Conservation (phyloP, 2,888 invertebrate genomes). For the Archips crataeganus region DNA sequence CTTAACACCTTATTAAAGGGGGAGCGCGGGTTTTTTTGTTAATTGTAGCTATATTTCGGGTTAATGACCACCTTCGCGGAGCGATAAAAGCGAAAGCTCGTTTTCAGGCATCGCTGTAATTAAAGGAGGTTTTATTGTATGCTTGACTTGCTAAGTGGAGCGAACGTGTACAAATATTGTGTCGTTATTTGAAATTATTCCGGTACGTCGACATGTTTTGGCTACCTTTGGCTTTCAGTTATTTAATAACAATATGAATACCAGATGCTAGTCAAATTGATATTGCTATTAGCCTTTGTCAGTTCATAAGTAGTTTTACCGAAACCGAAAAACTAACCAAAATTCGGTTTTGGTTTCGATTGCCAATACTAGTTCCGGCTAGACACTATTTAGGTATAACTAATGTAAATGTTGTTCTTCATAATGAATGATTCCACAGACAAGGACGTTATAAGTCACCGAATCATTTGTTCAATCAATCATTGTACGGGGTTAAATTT, state of each 20-base stretch:
- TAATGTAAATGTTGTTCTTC: no score
- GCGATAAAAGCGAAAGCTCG: slow-evolving; percentile 77
- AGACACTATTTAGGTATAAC: no score
- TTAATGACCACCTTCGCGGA: slow-evolving; percentile 74
- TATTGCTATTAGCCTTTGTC: background rate
- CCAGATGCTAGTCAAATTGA: background rate
- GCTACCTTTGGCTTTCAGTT: background rate
- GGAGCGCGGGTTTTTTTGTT: slow-evolving; percentile 78
- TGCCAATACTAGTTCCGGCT: no score
- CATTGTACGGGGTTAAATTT: no score
- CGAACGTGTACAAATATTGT: slow-evolving; percentile 45
- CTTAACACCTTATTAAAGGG: slow-evolving; percentile 81
- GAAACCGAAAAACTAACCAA: no score
- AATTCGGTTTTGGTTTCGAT: no score
- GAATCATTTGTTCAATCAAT: no score
- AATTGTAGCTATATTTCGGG: slow-evolving; percentile 80
- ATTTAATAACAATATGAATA: background rate
- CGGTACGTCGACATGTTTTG: slow-evolving; percentile 10
- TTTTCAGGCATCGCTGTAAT: slow-evolving; percentile 68
- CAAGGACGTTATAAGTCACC: no score
- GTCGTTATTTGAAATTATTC: slow-evolving; percentile 18
- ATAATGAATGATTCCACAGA: no score
- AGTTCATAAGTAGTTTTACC: background rate
- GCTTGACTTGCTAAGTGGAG: slow-evolving; percentile 59
- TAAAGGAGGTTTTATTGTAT: slow-evolving; percentile 74